phyloP scores from a whole-genome alignment of 2,113 vertebrate species.

The Macquaria australasica region DNA sequence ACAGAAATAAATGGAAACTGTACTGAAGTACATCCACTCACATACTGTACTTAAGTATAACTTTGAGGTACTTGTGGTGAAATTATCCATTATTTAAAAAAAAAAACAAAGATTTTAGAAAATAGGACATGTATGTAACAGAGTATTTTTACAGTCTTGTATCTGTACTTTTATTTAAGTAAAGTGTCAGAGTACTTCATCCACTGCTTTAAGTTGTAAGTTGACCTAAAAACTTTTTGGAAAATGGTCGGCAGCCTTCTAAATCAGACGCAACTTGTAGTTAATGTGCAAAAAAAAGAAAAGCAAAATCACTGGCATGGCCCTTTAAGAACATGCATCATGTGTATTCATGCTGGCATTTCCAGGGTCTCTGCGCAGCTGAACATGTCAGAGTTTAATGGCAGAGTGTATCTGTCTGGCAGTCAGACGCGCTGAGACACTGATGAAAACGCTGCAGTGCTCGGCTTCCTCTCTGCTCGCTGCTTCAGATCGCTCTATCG shows the following conservation, averaged over 20 bases:
- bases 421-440: slow-evolving; percentile 26
- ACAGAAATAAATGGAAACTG: neutral
- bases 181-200: neutral
- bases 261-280: neutral
- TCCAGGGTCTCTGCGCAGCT: slow-evolving; percentile 23
- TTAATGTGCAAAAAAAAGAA: neutral
- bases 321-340: neutral
- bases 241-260: neutral
- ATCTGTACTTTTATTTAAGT: neutral
- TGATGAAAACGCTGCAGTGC: slow-evolving; percentile 43
- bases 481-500: slow-evolving; percentile 43
- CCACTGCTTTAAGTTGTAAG: neutral
- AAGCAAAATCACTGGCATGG: neutral
- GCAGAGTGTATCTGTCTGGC: slow-evolving; percentile 44
- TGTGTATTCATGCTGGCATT: slow-evolving; percentile 43
- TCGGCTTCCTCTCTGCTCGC: slow-evolving; percentile 12
- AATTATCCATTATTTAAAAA: too few relatives aligned
- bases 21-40: neutral
- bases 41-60: too few relatives aligned
- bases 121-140: neutral
- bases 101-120: too few relatives aligned
- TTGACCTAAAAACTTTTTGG: neutral
- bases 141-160: neutral
- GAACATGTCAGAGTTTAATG: slow-evolving; percentile 42
- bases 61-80: neutral